phyloP scores from a whole-genome alignment of 2,888 invertebrate genomes.

The Scaptomyza parva region DNA sequence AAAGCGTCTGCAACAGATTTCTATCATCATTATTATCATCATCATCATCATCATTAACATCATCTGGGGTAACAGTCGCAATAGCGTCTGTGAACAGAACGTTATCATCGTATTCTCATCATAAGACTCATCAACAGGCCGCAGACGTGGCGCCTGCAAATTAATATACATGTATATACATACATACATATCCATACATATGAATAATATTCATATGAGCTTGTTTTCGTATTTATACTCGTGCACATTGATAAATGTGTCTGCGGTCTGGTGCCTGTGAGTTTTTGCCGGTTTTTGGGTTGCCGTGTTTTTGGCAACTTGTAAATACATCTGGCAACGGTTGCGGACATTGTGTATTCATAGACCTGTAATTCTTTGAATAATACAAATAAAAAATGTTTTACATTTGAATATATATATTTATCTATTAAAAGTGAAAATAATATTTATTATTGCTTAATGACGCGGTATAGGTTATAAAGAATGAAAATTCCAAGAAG shows the following conservation, averaged over 20 bases:
- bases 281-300: constrained; percentile 20
- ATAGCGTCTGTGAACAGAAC: constrained; percentile 17
- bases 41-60: constrained; percentile 17
- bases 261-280: constrained; percentile 24
- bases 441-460: no score
- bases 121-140: constrained; percentile 62
- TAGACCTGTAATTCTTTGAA: constrained; percentile 59
- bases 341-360: constrained; percentile 65
- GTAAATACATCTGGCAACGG: constrained; percentile 4
- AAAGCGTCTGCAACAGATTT: constrained; percentile 36
- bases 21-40: constrained; percentile 28
- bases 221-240: constrained; percentile 16
- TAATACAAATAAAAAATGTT: constrained; percentile 69
- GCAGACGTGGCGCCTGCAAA: constrained; percentile 67
- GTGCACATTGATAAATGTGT: constrained; percentile 57
- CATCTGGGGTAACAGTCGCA: constrained; percentile 10
- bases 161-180: constrained; percentile 52
- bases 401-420: constrained; percentile 11
- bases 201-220: constrained; percentile 12
- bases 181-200: constrained; percentile 24
- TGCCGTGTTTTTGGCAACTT: constrained; percentile 5
- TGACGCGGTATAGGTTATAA: no score
- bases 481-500: neutral
- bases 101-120: constrained; percentile 43
- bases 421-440: neutral